These are phyloP conservation scores for Macquaria australasica DNA, from an alignment of 2,113 vertebrate species.

Conservation along the genomic window DNA sequence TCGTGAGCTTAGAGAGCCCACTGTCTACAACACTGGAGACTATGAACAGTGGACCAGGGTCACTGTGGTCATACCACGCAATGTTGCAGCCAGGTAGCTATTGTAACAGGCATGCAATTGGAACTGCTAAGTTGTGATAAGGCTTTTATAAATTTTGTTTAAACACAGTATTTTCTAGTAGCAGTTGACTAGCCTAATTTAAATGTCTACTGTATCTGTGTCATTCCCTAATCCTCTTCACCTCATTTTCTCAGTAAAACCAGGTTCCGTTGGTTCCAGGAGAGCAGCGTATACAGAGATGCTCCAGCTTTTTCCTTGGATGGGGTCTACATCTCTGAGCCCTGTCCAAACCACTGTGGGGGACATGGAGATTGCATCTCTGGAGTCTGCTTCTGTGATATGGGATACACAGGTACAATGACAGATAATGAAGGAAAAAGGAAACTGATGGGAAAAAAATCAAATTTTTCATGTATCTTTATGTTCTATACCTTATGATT, in stretches of 20 bases:
- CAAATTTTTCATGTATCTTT: not conserved
- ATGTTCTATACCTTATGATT: not conserved
- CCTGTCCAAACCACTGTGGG: conserved; percentile 94
- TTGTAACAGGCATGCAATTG: conserved; percentile 42
- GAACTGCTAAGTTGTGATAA: not conserved
- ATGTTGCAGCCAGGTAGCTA: conserved; percentile 92
- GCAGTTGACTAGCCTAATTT: not conserved
- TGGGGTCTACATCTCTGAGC: conserved; percentile 96
- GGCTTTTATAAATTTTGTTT: not conserved
- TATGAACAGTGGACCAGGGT: conserved; percentile 97
- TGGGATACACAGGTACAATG: conserved; percentile 92
- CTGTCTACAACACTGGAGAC: conserved; percentile 91
- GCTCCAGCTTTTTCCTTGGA: conserved; percentile 93
- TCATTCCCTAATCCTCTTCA: not conserved
- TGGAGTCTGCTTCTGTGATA: conserved; percentile 97
- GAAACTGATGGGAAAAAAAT: not conserved
- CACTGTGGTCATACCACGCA: conserved; percentile 91
- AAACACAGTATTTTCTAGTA: not conserved
- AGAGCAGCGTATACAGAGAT: conserved; percentile 91
- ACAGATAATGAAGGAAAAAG: not conserved
- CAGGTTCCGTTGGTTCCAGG: conserved; percentile 98
- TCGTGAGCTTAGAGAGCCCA: conserved; percentile 91
- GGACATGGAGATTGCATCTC: conserved; percentile 97
- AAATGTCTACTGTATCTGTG: not conserved
- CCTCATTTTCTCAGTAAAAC: conserved; percentile 89